phyloP scores from a whole-genome alignment of 2,113 vertebrate species.

The Conger conger region DNA sequence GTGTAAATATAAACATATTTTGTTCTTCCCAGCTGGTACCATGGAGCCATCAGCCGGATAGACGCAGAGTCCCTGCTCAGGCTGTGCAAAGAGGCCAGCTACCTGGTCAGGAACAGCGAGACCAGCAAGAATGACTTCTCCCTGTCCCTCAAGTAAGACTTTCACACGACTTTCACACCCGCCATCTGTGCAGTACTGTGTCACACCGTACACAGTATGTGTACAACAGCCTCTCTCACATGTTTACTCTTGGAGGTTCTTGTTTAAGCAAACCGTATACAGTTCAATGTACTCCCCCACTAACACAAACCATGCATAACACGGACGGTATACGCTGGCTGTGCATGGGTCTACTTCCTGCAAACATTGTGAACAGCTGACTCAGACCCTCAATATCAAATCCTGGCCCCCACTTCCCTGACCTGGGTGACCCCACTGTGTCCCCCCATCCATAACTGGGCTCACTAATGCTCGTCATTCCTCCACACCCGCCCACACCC shows the following conservation, averaged over 20 bases:
- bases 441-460: neutral
- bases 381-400: neutral
- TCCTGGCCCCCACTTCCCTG: neutral
- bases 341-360: too few relatives aligned
- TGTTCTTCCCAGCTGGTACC: constrained; percentile 84
- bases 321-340: too few relatives aligned
- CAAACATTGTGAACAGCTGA: neutral
- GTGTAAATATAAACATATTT: too few relatives aligned
- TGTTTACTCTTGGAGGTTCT: neutral
- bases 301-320: neutral
- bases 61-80: constrained; percentile 91
- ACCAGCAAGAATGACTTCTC: constrained; percentile 98
- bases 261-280: neutral
- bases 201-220: too few relatives aligned
- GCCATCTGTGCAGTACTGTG: too few relatives aligned
- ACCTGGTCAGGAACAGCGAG: constrained; percentile 97
- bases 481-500: neutral
- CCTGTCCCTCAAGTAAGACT: constrained; percentile 94
- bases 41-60: constrained; percentile 92
- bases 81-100: constrained; percentile 96
- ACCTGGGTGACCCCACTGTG: neutral
- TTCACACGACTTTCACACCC: too few relatives aligned
- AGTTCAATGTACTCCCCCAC: neutral
- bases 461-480: neutral
- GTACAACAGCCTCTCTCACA: neutral